Percentiles rank a stretch among this genome's conserved stretches.
These are phyloP conservation scores for Zingel zingel DNA, from an alignment of 2,113 vertebrate genomes.

Conservation along the genomic window DNA sequence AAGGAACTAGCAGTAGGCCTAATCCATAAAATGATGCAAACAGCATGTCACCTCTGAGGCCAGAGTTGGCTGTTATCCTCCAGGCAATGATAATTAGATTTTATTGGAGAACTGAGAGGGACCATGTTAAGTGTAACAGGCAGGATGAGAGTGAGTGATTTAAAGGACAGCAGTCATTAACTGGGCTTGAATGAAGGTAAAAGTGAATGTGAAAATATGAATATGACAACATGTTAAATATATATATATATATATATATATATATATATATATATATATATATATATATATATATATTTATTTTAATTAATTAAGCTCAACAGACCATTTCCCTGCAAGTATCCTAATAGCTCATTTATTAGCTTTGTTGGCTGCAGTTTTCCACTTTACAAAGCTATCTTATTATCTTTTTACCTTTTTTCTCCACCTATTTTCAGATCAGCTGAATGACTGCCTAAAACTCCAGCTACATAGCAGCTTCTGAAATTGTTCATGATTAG, in stretches of 20 bases:
- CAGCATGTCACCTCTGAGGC: constrained; percentile 55
- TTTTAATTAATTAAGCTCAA: neutral
- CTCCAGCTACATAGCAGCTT: constrained; percentile 7
- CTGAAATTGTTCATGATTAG: constrained; percentile 20
- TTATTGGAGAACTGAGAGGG: constrained; percentile 45
- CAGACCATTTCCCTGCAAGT: neutral
- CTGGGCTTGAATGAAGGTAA: constrained; percentile 21
- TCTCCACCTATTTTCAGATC: neutral
- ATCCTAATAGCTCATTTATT: neutral
- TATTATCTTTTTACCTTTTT: constrained; percentile 2
- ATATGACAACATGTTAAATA: neutral
- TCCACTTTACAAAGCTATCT: neutral
- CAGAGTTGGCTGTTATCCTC: constrained; percentile 30
- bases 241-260: neutral
- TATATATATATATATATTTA: neutral
- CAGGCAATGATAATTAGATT: constrained; percentile 63
- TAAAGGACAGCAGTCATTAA: constrained; percentile 48
- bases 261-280: neutral
- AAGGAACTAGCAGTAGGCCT: constrained; percentile 23
- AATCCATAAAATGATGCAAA: constrained; percentile 73
- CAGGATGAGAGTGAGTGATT: constrained; percentile 17
- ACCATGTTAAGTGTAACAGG: constrained; percentile 23
- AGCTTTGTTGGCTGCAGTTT: neutral
- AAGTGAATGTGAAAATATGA: neutral
- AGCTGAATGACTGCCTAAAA: neutral